Evolutionary conservation across 2,113 vertebrate species (phyloP).

Genomic region (Gobio gobio): DNA sequence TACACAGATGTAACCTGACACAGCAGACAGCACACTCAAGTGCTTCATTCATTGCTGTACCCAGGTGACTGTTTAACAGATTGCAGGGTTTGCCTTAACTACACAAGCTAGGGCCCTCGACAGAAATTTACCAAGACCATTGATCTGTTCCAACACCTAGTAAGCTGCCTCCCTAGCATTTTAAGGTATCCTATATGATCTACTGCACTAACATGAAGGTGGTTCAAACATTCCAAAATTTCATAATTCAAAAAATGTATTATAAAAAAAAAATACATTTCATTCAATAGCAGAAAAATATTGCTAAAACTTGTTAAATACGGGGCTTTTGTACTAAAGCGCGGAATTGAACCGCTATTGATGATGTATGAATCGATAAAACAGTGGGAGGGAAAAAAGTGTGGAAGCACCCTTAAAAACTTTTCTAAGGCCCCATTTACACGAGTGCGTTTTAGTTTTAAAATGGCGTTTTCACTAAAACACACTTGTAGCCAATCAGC

Average conservation of each 20-base stretch:
- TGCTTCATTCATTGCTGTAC: slow-evolving; percentile 12
- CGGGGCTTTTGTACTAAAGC: too few relatives aligned
- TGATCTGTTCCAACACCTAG: neutral
- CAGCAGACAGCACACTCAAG: neutral
- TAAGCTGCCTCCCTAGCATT: neutral
- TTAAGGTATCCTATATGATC: neutral
- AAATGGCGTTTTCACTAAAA: too few relatives aligned
- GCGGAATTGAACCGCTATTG: too few relatives aligned
- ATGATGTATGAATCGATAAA: too few relatives aligned
- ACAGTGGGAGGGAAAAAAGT: too few relatives aligned
- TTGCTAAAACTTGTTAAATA: neutral
- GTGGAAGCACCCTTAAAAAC: too few relatives aligned
- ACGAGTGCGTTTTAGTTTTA: too few relatives aligned
- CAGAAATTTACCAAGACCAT: neutral
- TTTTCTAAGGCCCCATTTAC: too few relatives aligned
- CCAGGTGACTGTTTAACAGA: slow-evolving; percentile 2
- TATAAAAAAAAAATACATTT: neutral
- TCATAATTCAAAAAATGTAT: neutral
- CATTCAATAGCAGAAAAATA: neutral
- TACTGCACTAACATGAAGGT: neutral
- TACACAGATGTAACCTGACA: slow-evolving; percentile 12
- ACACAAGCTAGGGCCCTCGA: neutral
- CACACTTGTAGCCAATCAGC: too few relatives aligned
- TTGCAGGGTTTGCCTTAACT: neutral
- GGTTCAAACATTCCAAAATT: neutral